Conservation (phyloP, 2,888 invertebrate species). For the Endotricha flammealis region DNA sequence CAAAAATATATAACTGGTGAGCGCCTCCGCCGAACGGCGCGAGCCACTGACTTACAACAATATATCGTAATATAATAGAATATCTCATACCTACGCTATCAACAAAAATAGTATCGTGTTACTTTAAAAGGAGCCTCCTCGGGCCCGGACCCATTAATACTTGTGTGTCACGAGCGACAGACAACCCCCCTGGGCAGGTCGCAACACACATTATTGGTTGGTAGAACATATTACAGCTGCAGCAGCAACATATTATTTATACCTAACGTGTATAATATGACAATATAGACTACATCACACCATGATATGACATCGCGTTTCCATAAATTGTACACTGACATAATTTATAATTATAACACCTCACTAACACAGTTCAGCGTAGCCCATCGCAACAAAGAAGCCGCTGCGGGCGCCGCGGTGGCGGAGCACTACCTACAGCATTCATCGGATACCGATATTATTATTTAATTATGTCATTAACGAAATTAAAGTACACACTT, state of each 20-base stretch:
- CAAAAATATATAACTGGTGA: constrained; percentile 72
- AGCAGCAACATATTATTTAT: not conserved
- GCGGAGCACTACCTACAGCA: not conserved
- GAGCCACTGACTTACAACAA: constrained; percentile 31
- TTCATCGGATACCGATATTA: too few species aligned
- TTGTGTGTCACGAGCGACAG: too few species aligned
- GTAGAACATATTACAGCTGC: too few species aligned
- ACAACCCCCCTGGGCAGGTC: too few species aligned
- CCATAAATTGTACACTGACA: constrained; percentile 30
- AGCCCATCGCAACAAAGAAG: constrained; percentile 2
- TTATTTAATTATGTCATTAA: too few species aligned
- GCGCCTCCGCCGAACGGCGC: constrained; percentile 26
- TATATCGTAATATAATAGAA: constrained; percentile 38
- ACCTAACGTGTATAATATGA: constrained; percentile 13
- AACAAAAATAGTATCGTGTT: too few species aligned
- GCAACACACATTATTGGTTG: too few species aligned
- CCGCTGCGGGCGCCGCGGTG: constrained; percentile 8
- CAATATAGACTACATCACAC: constrained; percentile 45
- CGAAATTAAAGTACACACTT: too few species aligned
- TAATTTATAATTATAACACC: constrained; percentile 20
- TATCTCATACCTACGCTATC: constrained; percentile 43
- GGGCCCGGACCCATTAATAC: too few species aligned
- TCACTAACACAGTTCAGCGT: not conserved
- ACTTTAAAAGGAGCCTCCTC: too few species aligned
- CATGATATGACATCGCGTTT: constrained; percentile 64